A percentile compares a stretch with the other conserved stretches of the same genome.
phyloP scores from a whole-genome alignment of 2,797 vertebrate species.

The Pelobates cultripes region DNA sequence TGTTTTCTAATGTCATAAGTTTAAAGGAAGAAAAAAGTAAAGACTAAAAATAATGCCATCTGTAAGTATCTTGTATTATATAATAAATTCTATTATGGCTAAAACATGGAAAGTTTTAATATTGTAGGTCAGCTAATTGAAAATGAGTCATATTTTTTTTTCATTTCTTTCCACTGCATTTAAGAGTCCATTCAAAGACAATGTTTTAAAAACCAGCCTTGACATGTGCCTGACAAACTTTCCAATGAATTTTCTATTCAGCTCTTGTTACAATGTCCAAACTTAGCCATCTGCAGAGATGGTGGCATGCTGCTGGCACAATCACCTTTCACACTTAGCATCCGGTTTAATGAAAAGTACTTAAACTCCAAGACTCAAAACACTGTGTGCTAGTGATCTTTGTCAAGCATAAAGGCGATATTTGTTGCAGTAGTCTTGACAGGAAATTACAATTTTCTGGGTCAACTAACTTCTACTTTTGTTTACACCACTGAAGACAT shows the following conservation, averaged over 20 bases:
- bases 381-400: slow-evolving; percentile 79
- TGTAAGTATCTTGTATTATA: slow-evolving; percentile 87
- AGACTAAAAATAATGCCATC: slow-evolving; percentile 70
- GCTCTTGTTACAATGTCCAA: slow-evolving; percentile 66
- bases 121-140: slow-evolving; percentile 87
- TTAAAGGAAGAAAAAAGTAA: slow-evolving; percentile 69
- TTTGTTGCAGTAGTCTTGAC: slow-evolving; percentile 81
- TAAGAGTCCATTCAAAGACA: slow-evolving; percentile 94
- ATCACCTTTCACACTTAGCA: slow-evolving; percentile 86
- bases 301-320: slow-evolving; percentile 70
- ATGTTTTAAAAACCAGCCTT: slow-evolving; percentile 85
- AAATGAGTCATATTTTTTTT: slow-evolving; percentile 74
- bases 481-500: background rate
- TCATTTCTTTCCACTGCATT: slow-evolving; percentile 79
- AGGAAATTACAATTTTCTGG: slow-evolving; percentile 87
- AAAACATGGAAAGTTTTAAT: slow-evolving; percentile 89
- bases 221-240: slow-evolving; percentile 73
- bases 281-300: slow-evolving; percentile 78
- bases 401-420: slow-evolving; percentile 77
- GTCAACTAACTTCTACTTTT: slow-evolving; percentile 63
- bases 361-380: slow-evolving; percentile 72
- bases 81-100: slow-evolving; percentile 90
- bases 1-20: slow-evolving; percentile 70
- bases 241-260: slow-evolving; percentile 81
- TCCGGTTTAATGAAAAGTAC: slow-evolving; percentile 79